phyloP scores from a whole-genome alignment of 2,888 invertebrate species.

The Eubasilissa splendida region DNA sequence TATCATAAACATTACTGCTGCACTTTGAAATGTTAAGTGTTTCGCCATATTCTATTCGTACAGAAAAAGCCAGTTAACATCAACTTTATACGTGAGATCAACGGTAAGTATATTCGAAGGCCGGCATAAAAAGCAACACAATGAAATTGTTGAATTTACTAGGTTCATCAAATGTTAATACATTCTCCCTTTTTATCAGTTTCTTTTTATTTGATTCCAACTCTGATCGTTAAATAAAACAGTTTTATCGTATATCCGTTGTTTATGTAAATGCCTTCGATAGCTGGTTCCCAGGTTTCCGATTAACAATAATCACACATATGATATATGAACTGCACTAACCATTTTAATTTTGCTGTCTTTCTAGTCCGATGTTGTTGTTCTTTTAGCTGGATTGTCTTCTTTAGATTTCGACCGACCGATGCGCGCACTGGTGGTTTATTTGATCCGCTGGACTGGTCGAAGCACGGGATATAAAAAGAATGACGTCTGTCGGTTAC shows the following conservation, averaged over 20 bases:
- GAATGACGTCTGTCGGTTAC: too few relatives aligned
- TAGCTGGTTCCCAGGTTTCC: too few relatives aligned
- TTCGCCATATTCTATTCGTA: not conserved
- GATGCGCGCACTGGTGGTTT: too few relatives aligned
- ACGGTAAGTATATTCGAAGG: conserved; percentile 35
- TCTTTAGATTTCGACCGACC: too few relatives aligned
- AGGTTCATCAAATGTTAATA: conserved; percentile 53
- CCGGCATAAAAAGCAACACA: conserved; percentile 50
- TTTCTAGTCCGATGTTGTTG: too few relatives aligned
- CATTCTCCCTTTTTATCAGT: conserved; percentile 45
- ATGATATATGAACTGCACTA: too few relatives aligned
- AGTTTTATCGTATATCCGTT: not conserved
- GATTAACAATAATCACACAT: too few relatives aligned
- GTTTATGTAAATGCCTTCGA: too few relatives aligned
- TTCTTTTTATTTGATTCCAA: conserved; percentile 50
- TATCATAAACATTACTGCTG: conserved; percentile 16
- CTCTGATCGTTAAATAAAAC: conserved; percentile 48
- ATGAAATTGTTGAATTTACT: conserved; percentile 48
- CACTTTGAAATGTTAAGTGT: conserved; percentile 1
- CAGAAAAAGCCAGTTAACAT: conserved; percentile 3
- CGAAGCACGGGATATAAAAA: too few relatives aligned
- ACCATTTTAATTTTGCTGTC: too few relatives aligned
- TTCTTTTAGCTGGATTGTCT: too few relatives aligned
- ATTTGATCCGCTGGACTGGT: too few relatives aligned
- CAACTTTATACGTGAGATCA: conserved; percentile 31